Base-by-base conservation (phyloP, 2,888 invertebrate species). In the Rhaphigaster nebulosa region DNA sequence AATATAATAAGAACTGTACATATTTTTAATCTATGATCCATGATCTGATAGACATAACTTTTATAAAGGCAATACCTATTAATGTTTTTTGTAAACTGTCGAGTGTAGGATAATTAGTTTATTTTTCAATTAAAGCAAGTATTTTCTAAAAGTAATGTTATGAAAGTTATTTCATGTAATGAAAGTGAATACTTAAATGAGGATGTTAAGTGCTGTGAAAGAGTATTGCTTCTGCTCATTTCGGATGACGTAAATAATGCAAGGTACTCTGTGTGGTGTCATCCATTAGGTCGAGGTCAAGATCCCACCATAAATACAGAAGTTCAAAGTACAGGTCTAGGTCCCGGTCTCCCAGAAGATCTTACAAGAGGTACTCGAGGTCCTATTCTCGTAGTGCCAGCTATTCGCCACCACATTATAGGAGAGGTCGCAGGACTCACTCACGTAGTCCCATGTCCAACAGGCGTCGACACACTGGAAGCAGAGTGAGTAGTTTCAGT, bases 381-480 rank as follows among this genome's bases (percentile, higher is more conserved):
- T 92, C 91, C 15, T 90, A 91, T 12, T 92, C 92, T 10, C 91
- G 92, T 12, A 91, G 91, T 29, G 91, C 91, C 29, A 92, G 92
- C 65, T 92, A 92, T 90, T 92, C 92, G 15, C 92, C 92, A 1
- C 91, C 91, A n/a, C 90, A 91, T 38, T 87, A 91, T 88, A 95
- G 95, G 91, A 94, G 94, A 92, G 95, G 95, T 91, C 95, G 95
- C 87, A 95, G 95, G 70, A 92, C 92, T 91, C 96, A 96, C 94
- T 96, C 97, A 91, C 96, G 96, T 93, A 97, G 97, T 93, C 97
- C 97, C 45, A 96, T 97, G 97, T 97, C 97, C 60, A 96, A 96
- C 92, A 95, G 97, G 91, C 95, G 97, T 92, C 95, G 97, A 87
- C 97, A 97, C 94, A 94, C 95, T 92, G 97, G 97, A 92, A 97